These are phyloP conservation scores for Neolamprologus brichardi DNA, from an alignment of 2,113 vertebrate species.

Conservation along the genomic window DNA sequence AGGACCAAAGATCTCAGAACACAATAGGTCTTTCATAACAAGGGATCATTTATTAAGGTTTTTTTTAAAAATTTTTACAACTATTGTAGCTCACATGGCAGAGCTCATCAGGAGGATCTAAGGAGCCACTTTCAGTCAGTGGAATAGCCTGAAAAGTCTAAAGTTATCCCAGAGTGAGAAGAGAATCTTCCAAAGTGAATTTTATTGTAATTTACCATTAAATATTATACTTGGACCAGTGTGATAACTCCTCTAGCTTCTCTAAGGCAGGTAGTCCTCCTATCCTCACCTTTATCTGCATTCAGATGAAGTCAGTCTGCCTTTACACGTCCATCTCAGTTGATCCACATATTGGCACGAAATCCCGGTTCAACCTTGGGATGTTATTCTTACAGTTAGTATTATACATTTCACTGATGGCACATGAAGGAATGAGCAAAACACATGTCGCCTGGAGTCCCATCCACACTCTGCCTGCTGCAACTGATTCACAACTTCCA, in stretches of 20 bases:
- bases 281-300: background rate
- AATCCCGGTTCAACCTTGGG: background rate
- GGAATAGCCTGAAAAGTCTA: background rate
- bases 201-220: background rate
- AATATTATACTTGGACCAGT: too few species aligned
- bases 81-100: background rate
- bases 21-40: conserved; percentile 4
- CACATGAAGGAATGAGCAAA: conserved; percentile 8
- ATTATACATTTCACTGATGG: background rate
- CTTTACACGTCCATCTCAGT: background rate
- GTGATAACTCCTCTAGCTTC: background rate
- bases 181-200: background rate
- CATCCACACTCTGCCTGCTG: background rate
- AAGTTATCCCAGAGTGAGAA: background rate
- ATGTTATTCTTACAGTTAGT: background rate
- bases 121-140: background rate
- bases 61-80: background rate
- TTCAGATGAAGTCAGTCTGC: background rate
- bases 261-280: background rate
- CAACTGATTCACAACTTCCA: background rate
- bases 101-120: background rate
- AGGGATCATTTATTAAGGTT: background rate
- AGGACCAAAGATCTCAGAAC: background rate
- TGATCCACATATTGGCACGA: background rate
- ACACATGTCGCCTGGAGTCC: background rate